Evolutionary conservation across 2,797 vertebrate species (phyloP).

Genomic region (Anableps anableps): DNA sequence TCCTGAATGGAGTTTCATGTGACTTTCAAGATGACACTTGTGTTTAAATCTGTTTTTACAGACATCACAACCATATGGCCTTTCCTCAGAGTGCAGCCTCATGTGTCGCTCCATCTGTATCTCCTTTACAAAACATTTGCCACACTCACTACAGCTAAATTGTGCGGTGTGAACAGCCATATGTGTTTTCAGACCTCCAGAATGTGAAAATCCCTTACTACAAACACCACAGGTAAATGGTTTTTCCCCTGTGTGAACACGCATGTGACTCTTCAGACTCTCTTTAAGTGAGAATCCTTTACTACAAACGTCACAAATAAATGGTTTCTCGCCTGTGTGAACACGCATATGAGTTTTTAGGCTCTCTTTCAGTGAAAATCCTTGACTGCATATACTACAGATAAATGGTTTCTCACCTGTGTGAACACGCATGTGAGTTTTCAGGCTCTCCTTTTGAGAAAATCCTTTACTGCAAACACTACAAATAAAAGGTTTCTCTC

Average conservation of each 20-base stretch:
- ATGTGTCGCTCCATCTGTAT: background rate
- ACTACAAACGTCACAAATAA: background rate
- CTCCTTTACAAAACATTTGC: constrained; percentile 2
- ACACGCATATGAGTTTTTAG: constrained; percentile 26
- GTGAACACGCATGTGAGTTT: constrained; percentile 14
- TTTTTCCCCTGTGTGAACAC: constrained; percentile 5
- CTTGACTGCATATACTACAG: constrained; percentile 9
- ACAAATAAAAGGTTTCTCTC: constrained; percentile 7
- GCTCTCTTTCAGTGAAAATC: constrained; percentile 20
- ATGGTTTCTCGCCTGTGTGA: constrained; percentile 11
- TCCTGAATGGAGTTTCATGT: constrained; percentile 1
- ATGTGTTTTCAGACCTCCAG: constrained; percentile 8
- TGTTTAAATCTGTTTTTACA: constrained; percentile 5
- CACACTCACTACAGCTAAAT: constrained; percentile 4
- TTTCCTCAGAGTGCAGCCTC: background rate
- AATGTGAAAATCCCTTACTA: background rate
- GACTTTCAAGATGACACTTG: constrained; percentile 12
- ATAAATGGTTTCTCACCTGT: constrained; percentile 22
- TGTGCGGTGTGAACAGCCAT: background rate
- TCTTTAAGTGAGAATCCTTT: constrained; percentile 5
- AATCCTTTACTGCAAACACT: background rate
- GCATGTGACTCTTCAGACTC: constrained; percentile 5
- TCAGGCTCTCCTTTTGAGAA: constrained; percentile 12
- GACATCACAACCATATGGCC: constrained; percentile 3
- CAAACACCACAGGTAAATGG: background rate